Evolutionary conservation across 2,797 vertebrate species (phyloP).

Genomic region (Intellagama lesueurii): DNA sequence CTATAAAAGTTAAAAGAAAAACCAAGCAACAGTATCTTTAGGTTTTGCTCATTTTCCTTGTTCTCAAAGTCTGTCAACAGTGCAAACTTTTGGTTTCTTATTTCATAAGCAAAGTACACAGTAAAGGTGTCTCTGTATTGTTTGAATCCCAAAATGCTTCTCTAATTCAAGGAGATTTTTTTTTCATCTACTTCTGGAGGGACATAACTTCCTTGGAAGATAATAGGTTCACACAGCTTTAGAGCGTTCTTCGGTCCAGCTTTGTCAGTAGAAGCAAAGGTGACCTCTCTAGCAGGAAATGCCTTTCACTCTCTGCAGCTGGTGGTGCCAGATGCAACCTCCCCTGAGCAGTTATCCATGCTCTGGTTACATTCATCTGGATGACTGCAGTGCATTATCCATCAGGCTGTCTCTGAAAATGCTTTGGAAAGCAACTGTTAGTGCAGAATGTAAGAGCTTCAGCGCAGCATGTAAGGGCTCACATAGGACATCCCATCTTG

Average conservation of each 20-base stretch:
- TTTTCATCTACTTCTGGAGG: too few relatives aligned
- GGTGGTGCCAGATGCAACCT: not conserved
- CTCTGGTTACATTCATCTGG: not conserved
- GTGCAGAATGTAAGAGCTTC: not conserved
- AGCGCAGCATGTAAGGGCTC: not conserved
- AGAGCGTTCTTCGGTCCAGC: not conserved
- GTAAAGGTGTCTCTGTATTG: constrained; percentile 4
- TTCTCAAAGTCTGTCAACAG: not conserved
- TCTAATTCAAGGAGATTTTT: not conserved
- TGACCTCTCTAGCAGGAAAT: not conserved
- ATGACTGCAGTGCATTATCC: not conserved
- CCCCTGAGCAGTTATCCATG: not conserved
- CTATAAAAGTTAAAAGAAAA: constrained; percentile 43
- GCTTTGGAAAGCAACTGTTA: not conserved
- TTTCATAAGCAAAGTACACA: not conserved
- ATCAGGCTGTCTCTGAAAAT: not conserved
- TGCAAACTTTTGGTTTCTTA: constrained; percentile 46
- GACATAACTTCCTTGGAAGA: not conserved
- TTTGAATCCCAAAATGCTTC: not conserved
- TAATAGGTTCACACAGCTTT: too few relatives aligned
- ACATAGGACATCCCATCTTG: not conserved
- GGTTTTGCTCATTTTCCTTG: constrained; percentile 30
- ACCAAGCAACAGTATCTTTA: constrained; percentile 20
- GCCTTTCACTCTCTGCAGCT: not conserved
- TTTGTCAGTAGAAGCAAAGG: not conserved